A percentile compares a stretch with the other conserved stretches of the same genome.
Evolutionary conservation across 2,888 invertebrate species (phyloP).

Genomic region (Temnothorax rugatulus): DNA sequence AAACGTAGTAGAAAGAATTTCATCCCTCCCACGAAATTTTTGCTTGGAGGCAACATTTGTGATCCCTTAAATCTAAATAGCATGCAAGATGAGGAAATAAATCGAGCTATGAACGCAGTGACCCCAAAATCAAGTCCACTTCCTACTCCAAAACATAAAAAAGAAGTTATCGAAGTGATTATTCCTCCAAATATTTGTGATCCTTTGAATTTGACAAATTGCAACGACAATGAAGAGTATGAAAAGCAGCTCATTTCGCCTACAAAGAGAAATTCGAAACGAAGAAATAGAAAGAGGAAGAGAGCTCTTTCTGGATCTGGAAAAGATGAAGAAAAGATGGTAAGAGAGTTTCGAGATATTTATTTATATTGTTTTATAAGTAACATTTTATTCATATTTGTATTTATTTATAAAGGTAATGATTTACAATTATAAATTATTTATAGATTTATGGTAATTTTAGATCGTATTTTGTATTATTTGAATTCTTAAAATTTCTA

Average conservation of each 20-base stretch:
- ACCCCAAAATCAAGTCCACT: slow-evolving; percentile 97
- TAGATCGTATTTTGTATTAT: no score
- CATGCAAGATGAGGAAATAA: slow-evolving; percentile 93
- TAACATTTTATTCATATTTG: not conserved
- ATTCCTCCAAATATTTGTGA: slow-evolving; percentile 97
- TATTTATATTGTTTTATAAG: not conserved
- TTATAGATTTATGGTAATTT: no score
- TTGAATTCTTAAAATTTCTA: no score
- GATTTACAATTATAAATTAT: no score
- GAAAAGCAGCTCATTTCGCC: slow-evolving; percentile 93
- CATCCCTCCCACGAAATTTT: slow-evolving; percentile 96
- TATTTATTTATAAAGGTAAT: no score
- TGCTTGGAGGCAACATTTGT: slow-evolving; percentile 97
- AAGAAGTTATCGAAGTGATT: slow-evolving; percentile 94
- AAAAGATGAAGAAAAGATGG: slow-evolving; percentile 84
- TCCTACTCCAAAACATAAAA: slow-evolving; percentile 93
- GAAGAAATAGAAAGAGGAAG: slow-evolving; percentile 90
- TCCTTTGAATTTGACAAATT: slow-evolving; percentile 92
- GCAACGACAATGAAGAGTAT: slow-evolving; percentile 93
- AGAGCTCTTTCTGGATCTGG: slow-evolving; percentile 87
- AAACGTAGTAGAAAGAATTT: slow-evolving; percentile 91
- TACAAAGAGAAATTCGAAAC: slow-evolving; percentile 88
- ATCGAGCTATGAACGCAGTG: slow-evolving; percentile 94
- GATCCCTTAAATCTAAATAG: slow-evolving; percentile 98
- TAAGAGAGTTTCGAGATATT: not conserved